phyloP scores from a whole-genome alignment of 2,797 vertebrate genomes.

The Pangasius larnaudii region DNA sequence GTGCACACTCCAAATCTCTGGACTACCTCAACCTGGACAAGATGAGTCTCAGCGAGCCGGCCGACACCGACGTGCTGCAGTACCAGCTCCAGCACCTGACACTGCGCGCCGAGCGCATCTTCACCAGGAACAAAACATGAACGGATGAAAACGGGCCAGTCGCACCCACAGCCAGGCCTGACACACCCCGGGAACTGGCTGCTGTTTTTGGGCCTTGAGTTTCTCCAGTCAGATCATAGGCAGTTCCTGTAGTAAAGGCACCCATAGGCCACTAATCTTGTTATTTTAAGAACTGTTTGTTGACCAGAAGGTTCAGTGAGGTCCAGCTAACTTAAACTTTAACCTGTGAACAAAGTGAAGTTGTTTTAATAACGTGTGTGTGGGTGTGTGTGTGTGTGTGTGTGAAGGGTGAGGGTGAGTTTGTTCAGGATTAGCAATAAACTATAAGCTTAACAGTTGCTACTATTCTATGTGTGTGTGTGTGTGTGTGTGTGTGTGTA shows the following conservation, averaged over 20 bases:
- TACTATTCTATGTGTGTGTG: too few species aligned
- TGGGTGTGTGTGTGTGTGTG: not conserved
- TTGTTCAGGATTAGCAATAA: slow-evolving; percentile 78
- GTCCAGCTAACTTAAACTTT: slow-evolving; percentile 49
- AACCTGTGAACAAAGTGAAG: slow-evolving; percentile 53
- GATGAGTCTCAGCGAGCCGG: slow-evolving; percentile 89
- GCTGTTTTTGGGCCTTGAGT: slow-evolving; percentile 62
- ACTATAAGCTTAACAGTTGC: slow-evolving; percentile 67
- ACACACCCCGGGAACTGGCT: slow-evolving; percentile 58
- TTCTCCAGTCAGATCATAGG: slow-evolving; percentile 61
- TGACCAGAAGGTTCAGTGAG: slow-evolving; percentile 43
- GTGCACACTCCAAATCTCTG: slow-evolving; percentile 91
- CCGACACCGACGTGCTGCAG: slow-evolving; percentile 92
- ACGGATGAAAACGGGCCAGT: slow-evolving; percentile 41
- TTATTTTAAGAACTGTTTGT: slow-evolving; percentile 61
- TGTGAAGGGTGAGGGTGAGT: slow-evolving; percentile 4
- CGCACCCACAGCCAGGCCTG: slow-evolving; percentile 9
- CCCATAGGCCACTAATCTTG: slow-evolving; percentile 58
- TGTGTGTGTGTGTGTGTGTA: not conserved
- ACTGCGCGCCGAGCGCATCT: slow-evolving; percentile 87
- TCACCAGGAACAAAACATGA: slow-evolving; percentile 91
- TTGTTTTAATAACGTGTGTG: slow-evolving; percentile 37
- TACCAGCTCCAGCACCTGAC: slow-evolving; percentile 95
- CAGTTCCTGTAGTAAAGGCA: slow-evolving; percentile 58
- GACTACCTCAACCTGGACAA: slow-evolving; percentile 99